Percentiles rank a stretch among this genome's conserved stretches.
phyloP scores from a whole-genome alignment of 2,113 vertebrate species.

The Tetrax tetrax region DNA sequence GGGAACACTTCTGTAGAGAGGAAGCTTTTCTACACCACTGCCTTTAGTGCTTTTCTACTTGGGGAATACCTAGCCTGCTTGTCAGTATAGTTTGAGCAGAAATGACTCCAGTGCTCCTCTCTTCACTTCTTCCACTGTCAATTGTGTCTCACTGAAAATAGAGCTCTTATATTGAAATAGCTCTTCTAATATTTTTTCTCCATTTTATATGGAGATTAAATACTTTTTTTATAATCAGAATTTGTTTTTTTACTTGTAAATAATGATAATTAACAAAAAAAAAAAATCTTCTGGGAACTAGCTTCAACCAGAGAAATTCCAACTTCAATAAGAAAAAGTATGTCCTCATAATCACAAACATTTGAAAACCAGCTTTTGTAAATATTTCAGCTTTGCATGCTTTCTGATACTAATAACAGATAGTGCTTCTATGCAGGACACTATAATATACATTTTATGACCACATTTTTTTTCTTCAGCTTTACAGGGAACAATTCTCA shows the following conservation, averaged over 20 bases:
- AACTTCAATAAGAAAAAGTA: background rate
- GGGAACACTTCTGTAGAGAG: background rate
- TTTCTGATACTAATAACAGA: background rate
- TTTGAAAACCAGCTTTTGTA: background rate
- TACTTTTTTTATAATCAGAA: background rate
- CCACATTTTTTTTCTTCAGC: background rate
- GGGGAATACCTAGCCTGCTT: background rate
- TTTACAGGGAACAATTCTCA: background rate
- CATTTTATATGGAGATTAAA: background rate
- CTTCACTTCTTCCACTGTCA: background rate
- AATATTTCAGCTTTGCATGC: background rate
- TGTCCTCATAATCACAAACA: background rate
- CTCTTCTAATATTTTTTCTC: background rate
- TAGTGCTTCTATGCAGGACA: background rate
- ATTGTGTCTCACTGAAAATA: background rate
- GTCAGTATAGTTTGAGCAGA: background rate
- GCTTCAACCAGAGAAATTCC: background rate
- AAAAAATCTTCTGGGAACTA: background rate
- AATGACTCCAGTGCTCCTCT: background rate
- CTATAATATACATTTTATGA: background rate
- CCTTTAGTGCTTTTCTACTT: background rate
- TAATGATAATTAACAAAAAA: background rate
- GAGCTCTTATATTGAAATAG: background rate
- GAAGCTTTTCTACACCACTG: background rate
- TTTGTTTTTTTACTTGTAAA: background rate